Conservation (phyloP, 2,797 vertebrate species). For the Echiichthys vipera region DNA sequence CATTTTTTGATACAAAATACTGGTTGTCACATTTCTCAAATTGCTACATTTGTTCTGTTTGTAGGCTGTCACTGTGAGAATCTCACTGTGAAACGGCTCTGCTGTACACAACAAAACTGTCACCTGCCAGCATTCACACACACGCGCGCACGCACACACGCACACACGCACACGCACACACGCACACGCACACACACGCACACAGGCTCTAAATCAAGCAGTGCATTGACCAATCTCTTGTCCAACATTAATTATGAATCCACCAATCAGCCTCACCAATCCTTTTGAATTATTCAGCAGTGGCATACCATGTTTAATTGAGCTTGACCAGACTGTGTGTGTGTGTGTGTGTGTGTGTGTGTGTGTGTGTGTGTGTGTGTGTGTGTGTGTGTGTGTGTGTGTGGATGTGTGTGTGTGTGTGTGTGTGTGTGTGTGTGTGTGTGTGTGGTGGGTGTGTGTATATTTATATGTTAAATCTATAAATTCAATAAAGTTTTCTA, state of each 20-base stretch:
- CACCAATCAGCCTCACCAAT: conserved; percentile 26
- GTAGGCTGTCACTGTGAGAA: too few species aligned
- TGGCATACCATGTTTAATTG: conserved; percentile 22
- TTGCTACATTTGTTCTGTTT: too few species aligned
- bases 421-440: background rate
- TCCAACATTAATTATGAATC: conserved; percentile 55
- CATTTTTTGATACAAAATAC: too few species aligned
- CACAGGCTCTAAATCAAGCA: conserved; percentile 6
- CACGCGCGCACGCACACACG: background rate
- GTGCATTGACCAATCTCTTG: conserved; percentile 12
- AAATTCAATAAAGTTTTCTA: too few species aligned
- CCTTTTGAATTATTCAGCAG: conserved; percentile 44
- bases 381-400: background rate
- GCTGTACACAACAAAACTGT: background rate
- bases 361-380: conserved; percentile 1
- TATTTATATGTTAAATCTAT: too few species aligned
- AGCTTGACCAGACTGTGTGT: conserved; percentile 4
- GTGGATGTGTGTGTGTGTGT: background rate
- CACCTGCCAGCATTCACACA: background rate
- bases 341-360: background rate
- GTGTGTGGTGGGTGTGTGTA: too few species aligned
- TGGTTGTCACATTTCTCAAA: too few species aligned
- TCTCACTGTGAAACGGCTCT: background rate
- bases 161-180: background rate
- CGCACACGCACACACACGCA: background rate